Evolutionary conservation across 1,140 invertebrate species (phyloP), one percentile per base, ranked within the genome.

Genomic region (Drosophila kurseongensis): DNA sequence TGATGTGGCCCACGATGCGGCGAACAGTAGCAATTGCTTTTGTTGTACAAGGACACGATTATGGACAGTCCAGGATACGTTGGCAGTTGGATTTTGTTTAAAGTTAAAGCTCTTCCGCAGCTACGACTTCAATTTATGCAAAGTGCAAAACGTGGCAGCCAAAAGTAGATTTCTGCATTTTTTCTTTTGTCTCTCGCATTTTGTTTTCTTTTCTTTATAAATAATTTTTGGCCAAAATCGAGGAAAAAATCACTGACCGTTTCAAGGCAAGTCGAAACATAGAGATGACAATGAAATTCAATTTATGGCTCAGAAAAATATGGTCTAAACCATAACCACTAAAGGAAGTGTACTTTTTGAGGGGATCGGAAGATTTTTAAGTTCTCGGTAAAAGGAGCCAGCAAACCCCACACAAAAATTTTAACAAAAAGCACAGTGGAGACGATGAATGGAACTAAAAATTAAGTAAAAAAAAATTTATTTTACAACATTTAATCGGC

Each of bases 1-100:
- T 88, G 75, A 83, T 83, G 83, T 72, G 68, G 77, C 65, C 61
- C 61, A 68, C 79, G 60, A 80, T 86, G 86, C 82, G 82, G 83
- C 88, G 58, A 90, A 90, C 88, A 90, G 88, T 90, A 90, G 88
- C 88, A 90, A 90, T 90, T 90, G 88, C 88, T 86, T 90, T 90
- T 90, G 85, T 90, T 88, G 83, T 84, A 86, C 82, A 90, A 90
- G 88, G 84, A 89, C 85, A 89, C 84, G 84, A 89, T 89, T 80
- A 76, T 66, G 65, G 60, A 13, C 18, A 41, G 61, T 52, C 47
- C 65, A 68, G 65, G 65, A 68, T 66, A 48, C 44, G 42, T n/a
- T 47, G 48, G 40, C 32, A 16, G 23, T 36, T 35, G 32, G 45
- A 14, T 7, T 45, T 57, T 40, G n/a, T 16, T 29, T 45, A 12